Evolutionary conservation across 30 jellyfish, hydroid and myxozoan genomes (phyloP), one percentile per base, ranked within the genome.

Genomic region (Mastigias papua): DNA sequence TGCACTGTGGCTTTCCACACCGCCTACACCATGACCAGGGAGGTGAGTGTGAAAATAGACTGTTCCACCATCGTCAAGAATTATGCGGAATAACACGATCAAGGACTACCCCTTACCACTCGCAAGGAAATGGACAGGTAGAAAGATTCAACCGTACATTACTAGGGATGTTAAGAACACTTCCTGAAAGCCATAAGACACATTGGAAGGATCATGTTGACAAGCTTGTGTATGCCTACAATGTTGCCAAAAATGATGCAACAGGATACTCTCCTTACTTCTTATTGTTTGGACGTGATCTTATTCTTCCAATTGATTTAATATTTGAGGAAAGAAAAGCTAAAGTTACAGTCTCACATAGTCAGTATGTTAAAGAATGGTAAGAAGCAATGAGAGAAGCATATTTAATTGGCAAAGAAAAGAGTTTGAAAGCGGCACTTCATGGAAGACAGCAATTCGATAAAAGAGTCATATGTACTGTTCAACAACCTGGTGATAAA

Each of bases 1-100:
- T 65, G 48, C 76, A 70, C 4, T 86, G n/a, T 54, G 86, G 95
- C 9, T 58, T 85, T 34, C 94, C 91, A 22, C 20, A 26, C 25
- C 10, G 73, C 11, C 34, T 86, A 10, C 82, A 61, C 69, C 95
- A 72, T 33, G 95, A 73, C 34, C 95, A 65, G 5, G 82, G 95
- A 1, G 83, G 90, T 21, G 90, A 86, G 35, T 86, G 72, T 33
- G 83, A 73, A 22, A 71, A 86, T 46, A 63, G 29, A 29, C 11
- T 86, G 0, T 86, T 86, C 37, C n/a, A 73, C 49, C 69, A 62
- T 5, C 83, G 62, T n/a, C 35, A 86, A 1, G 60, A 54, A 34
- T 51, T 86, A 26, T 54, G 66, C 21, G 71, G 90, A 2, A 62
- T 61, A 25, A 73, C 48, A 35, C 76, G 66, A 90, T 21, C 50